Evolutionary conservation across 2,113 vertebrate genomes (phyloP).

Genomic region (Anolis sagrei): DNA sequence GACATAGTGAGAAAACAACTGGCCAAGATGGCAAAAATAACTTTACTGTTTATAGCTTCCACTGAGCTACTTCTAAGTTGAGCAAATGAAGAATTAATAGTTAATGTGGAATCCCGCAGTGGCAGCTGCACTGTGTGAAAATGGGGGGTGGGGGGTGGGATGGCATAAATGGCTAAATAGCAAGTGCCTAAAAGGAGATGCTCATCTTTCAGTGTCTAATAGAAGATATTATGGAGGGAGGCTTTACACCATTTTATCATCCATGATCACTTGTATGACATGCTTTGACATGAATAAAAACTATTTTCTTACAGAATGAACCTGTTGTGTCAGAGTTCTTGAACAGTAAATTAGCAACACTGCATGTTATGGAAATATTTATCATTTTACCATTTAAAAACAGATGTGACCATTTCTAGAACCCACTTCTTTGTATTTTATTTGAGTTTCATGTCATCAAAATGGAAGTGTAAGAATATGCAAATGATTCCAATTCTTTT

Average conservation of each 20-base stretch:
- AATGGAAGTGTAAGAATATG: neutral
- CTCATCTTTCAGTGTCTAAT: neutral
- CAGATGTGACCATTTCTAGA: constrained; percentile 8
- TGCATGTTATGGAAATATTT: neutral
- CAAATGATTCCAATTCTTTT: neutral
- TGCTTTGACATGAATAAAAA: constrained; percentile 11
- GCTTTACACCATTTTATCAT: constrained; percentile 35
- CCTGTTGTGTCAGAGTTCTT: neutral
- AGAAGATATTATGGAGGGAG: constrained; percentile 1
- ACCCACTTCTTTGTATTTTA: neutral
- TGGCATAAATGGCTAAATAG: constrained; percentile 42
- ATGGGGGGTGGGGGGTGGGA: neutral
- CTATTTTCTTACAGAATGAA: neutral
- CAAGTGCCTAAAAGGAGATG: neutral
- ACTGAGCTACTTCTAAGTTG: neutral
- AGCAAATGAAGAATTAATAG: constrained; percentile 34
- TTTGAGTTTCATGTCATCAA: neutral
- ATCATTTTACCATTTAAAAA: neutral
- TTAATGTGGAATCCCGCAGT: constrained; percentile 34
- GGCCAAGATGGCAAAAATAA: constrained; percentile 37
- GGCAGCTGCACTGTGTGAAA: constrained; percentile 52
- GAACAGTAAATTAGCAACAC: constrained; percentile 5
- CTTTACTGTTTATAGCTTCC: constrained; percentile 18
- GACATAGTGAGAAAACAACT: constrained; percentile 30
- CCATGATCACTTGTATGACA: neutral